Percentiles rank a stretch among this genome's conserved stretches.
These are phyloP conservation scores for Lordiphosa clarofinis DNA, from an alignment of 1,140 invertebrate genomes.

Conservation along the genomic window DNA sequence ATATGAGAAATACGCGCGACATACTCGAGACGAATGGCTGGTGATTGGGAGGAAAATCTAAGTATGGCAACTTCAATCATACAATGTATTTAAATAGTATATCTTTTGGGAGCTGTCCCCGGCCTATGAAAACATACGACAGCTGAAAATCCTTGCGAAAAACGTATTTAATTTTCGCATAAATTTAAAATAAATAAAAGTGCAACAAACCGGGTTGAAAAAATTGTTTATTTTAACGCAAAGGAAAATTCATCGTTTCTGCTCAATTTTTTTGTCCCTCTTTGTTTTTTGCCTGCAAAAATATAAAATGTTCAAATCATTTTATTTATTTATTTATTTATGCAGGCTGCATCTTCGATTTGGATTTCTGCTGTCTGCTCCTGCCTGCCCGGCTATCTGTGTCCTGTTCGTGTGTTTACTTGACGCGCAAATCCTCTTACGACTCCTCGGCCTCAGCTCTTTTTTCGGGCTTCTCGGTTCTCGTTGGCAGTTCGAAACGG, in stretches of 20 bases:
- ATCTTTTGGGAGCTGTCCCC: too few relatives aligned
- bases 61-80: conserved; percentile 35
- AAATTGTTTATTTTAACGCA: conserved; percentile 71
- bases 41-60: conserved; percentile 29
- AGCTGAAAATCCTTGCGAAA: conserved; percentile 67
- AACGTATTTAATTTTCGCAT: conserved; percentile 74
- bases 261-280: conserved; percentile 2
- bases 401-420: conserved; percentile 63
- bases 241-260: conserved; percentile 51
- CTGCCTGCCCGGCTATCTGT: conserved; percentile 18
- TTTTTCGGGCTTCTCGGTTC: conserved; percentile 28
- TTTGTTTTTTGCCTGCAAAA: conserved; percentile 41
- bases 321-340: conserved; percentile 79
- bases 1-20: conserved; percentile 67
- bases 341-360: conserved; percentile 74
- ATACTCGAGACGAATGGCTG: conserved; percentile 54
- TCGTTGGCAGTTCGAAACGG: conserved; percentile 50
- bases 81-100: neutral
- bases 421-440: conserved; percentile 76
- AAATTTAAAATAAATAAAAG: conserved; percentile 76
- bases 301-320: conserved; percentile 75
- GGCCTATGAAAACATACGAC: conserved; percentile 62
- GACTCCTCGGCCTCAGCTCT: conserved; percentile 36
- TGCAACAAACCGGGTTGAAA: conserved; percentile 42
- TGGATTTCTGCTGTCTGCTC: conserved; percentile 29